phyloP scores from a whole-genome alignment of 2,888 invertebrate genomes.

The Pristionchus exspectatus region DNA sequence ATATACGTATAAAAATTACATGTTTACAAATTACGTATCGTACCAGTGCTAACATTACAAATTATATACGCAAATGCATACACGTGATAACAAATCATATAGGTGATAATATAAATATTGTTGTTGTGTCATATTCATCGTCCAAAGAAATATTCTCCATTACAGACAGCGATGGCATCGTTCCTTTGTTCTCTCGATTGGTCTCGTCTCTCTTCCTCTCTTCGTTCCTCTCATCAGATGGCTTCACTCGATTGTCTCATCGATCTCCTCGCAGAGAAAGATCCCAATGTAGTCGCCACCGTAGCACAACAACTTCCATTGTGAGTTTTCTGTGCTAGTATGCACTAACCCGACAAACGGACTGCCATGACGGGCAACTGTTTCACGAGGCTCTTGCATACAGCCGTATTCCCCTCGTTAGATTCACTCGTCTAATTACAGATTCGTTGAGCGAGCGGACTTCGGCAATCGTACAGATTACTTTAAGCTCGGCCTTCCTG shows the following conservation, averaged over 20 bases:
- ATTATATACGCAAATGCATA: no score
- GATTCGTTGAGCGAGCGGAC: slow-evolving; percentile 48
- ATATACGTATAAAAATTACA: no score
- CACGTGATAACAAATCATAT: neutral
- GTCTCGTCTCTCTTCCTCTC: neutral
- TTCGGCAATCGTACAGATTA: neutral
- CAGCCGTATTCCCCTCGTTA: no score
- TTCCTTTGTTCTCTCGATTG: slow-evolving; percentile 54
- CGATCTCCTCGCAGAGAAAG: slow-evolving; percentile 50
- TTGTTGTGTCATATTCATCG: neutral
- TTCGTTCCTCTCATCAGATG: slow-evolving; percentile 29
- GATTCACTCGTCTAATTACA: neutral
- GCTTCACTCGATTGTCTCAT: slow-evolving; percentile 29
- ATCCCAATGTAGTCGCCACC: slow-evolving; percentile 1
- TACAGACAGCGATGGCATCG: slow-evolving; percentile 25
- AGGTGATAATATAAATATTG: neutral
- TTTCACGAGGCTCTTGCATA: no score
- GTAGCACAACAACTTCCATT: slow-evolving; percentile 31
- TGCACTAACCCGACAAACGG: no score
- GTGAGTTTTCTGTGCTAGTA: neutral
- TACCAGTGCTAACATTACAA: no score
- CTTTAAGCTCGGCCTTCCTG: slow-evolving; percentile 7
- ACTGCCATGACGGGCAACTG: no score
- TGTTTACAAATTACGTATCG: no score
- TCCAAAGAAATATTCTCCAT: neutral